A percentile compares a stretch with the other conserved stretches of the same genome.
Evolutionary conservation across 2,888 invertebrate species (phyloP).

Genomic region (Melanargia galathea): DNA sequence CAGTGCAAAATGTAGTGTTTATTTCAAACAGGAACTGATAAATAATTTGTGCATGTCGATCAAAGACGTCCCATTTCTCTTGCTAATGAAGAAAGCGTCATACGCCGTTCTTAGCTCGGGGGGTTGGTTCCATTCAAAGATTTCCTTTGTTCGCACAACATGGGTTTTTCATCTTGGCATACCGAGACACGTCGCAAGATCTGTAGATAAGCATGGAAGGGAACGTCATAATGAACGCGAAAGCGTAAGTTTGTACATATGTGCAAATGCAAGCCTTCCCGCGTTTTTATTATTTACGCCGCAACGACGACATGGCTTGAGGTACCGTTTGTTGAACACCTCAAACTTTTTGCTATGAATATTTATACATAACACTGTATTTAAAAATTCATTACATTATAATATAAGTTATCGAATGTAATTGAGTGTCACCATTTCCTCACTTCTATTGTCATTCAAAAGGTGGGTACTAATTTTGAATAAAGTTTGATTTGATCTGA

Average conservation of each 20-base stretch:
- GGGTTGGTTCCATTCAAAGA: slow-evolving; percentile 25
- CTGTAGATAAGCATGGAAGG: slow-evolving; percentile 35
- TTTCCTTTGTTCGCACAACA: slow-evolving; percentile 26
- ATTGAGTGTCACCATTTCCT: no score
- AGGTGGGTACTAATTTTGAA: no score
- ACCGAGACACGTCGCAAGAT: slow-evolving; percentile 34
- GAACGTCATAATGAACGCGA: slow-evolving; percentile 40
- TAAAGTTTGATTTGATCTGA: no score
- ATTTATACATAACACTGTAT: no score
- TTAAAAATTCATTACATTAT: no score
- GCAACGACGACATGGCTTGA: slow-evolving; percentile 50
- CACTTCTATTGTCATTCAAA: no score
- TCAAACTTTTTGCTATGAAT: no score
- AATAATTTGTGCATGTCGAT: no score
- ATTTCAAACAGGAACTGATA: no score
- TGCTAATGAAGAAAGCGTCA: slow-evolving; percentile 21
- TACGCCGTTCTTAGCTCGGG: slow-evolving; percentile 14
- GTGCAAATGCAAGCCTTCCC: slow-evolving; percentile 41
- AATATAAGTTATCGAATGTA: no score
- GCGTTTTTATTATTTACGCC: slow-evolving; percentile 67
- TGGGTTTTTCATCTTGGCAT: slow-evolving; percentile 33
- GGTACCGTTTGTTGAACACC: slow-evolving; percentile 15
- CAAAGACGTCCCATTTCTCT: slow-evolving; percentile 11
- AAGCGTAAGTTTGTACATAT: slow-evolving; percentile 37
- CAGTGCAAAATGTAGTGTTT: no score